phyloP scores from a whole-genome alignment of 2,888 invertebrate species.

The Eudemis profundana region DNA sequence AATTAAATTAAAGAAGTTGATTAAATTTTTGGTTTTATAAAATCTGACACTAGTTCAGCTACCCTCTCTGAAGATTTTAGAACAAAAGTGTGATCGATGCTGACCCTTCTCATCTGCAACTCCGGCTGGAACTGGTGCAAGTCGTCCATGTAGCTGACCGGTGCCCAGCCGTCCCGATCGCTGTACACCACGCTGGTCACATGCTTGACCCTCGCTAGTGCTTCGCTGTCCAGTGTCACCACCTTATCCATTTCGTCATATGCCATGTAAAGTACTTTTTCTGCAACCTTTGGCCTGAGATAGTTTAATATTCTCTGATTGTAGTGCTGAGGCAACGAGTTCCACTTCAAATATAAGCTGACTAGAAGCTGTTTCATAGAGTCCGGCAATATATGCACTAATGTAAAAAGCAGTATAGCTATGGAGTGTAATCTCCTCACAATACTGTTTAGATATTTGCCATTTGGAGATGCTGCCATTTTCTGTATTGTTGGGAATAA shows the following conservation, averaged over 20 bases:
- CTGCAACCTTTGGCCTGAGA: constrained; percentile 84
- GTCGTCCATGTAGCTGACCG: constrained; percentile 88
- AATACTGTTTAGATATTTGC: constrained; percentile 87
- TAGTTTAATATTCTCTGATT: constrained; percentile 83
- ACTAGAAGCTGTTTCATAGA: constrained; percentile 81
- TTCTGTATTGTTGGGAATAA: constrained; percentile 95
- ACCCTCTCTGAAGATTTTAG: constrained; percentile 86
- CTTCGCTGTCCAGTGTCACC: constrained; percentile 86
- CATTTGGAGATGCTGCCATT: constrained; percentile 91
- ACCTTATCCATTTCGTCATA: constrained; percentile 93
- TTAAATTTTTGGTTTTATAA: constrained; percentile 57
- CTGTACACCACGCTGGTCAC: constrained; percentile 90
- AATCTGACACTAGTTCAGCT: constrained; percentile 73
- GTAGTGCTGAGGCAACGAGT: constrained; percentile 80
- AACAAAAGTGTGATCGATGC: constrained; percentile 92
- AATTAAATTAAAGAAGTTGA: not conserved
- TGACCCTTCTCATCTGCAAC: constrained; percentile 62
- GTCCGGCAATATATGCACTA: constrained; percentile 81
- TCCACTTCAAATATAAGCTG: constrained; percentile 82
- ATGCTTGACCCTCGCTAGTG: constrained; percentile 87
- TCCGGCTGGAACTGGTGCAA: constrained; percentile 75
- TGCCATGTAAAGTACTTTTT: constrained; percentile 89
- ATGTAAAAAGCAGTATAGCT: constrained; percentile 70
- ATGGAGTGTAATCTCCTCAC: constrained; percentile 72
- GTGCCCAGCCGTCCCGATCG: constrained; percentile 93